Base-by-base conservation (phyloP, 2,797 vertebrate genomes). In the Argya squamiceps region DNA sequence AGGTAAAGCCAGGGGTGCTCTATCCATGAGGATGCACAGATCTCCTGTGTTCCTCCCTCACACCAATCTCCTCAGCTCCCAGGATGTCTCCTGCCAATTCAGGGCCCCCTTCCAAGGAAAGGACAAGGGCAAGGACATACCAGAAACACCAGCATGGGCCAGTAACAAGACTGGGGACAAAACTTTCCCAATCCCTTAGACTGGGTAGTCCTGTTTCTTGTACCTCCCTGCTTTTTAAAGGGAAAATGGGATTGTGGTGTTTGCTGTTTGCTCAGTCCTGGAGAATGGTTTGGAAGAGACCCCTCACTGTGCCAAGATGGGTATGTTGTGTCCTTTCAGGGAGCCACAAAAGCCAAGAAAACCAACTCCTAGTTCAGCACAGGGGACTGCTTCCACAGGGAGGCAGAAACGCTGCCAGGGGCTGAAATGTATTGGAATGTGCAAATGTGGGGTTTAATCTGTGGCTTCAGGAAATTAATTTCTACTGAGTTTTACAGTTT, bases 391-490 rank as follows among this genome's bases (percentile, higher is more conserved):
- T 87, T 21, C 68, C 21, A 1, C 6, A n/a, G 41, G 47, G 63
- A 91, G 39, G 50, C 69, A 73, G 64, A 69, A 81, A 44, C 0
- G 0, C 46, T 55, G 69, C 53, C 76, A 36, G 44, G 4, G 52
- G 29, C 63, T 59, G 67, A 47, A 79, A 59, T 2, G 2, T 8
- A n/a, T 75, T 27, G 67, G 47, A 26, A 22, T 15, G 3, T 34
- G 26, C 50, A 30, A 65, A 36, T 3, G 1, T 5, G 3, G 30
- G 26, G 4, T 93, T 93, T 70, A 78, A 34, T 63, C 85, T 73
- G 29, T 65, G 95, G 34, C 67, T 84, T 71, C 11, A 21, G 82
- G 37, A 94, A 91, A 94, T 91, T 91, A 89, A 86, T 94, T 95
- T 88, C 84, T 58, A 44, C 23, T 1, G 34, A 79, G 26, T 86